Conservation (phyloP, 2,888 invertebrate species). For the Lithophane ornitopus region DNA sequence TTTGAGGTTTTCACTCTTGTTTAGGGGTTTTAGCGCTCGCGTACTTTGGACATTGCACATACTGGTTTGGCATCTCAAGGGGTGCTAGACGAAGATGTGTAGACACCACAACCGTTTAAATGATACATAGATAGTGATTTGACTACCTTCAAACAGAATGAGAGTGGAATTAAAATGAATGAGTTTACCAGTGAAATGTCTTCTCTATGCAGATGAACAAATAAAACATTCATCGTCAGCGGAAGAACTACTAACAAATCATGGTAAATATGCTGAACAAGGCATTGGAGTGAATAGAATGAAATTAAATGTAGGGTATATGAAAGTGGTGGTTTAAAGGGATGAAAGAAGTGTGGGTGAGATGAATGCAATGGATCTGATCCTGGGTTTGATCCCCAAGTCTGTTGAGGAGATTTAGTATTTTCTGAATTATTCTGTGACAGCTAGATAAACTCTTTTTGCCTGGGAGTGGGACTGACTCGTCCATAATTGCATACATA, state of each 20-base stretch:
- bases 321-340: background rate
- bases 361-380: background rate
- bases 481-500: background rate
- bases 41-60: background rate
- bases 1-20: background rate
- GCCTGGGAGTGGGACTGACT: background rate
- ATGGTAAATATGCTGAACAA: constrained; percentile 57
- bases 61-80: background rate
- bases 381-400: constrained; percentile 24
- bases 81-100: constrained; percentile 15
- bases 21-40: background rate
- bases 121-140: constrained; percentile 33
- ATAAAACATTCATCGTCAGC: constrained; percentile 59
- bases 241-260: constrained; percentile 52
- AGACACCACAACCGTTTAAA: background rate
- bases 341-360: background rate
- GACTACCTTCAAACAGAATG: constrained; percentile 55
- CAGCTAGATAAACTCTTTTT: background rate
- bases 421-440: background rate
- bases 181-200: constrained; percentile 57
- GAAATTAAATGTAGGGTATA: constrained; percentile 16
- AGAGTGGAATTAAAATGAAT: constrained; percentile 57
- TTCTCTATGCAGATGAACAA: constrained; percentile 60
- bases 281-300: constrained; percentile 49
- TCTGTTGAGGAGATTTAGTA: background rate